Base-by-base conservation (phyloP, 1,140 invertebrate species). In the Lordiphosa stackelbergi region DNA sequence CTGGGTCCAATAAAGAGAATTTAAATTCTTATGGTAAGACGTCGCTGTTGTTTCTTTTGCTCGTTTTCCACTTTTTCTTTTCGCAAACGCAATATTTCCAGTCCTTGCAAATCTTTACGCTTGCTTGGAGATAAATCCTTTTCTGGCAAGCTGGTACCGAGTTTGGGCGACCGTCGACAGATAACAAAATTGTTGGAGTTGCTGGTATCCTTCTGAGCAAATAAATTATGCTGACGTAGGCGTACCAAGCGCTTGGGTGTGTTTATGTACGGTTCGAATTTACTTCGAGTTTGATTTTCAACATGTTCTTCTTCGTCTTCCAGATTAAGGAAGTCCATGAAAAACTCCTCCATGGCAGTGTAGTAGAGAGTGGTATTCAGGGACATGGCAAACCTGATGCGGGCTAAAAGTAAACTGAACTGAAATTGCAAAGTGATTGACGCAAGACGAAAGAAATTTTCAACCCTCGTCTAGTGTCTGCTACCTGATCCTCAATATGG, bases 331-430 rank as follows among this genome's bases (percentile, higher is more conserved):
- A 81, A 2, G 5, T 79, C 74, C 49, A 55, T 63, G 40, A 79
- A 71, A 57, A 79, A 64, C 6, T 79, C 62, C 1, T 83, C 75
- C 16, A 81, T 43, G 31, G 75, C 75, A 2, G 54, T 56, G 49
- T 58, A 74, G 45, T 79, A 79, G 1, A 79, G 46, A 10, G 74
- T 79, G 24, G 57, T 36, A 52, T 78, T 69, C 9, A 56, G 53
- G 66, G 74, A 45, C 74, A 79, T 81, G 36, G 52, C 56, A 42
- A 55, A 74, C 70, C 74, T 71, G 75, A 79, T 43, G 75, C 62
- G 63, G 70, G 37, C 62, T 24, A 47, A 55, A 48, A 47, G 10
- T 5, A 19, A 74, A 81, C 74, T 81, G 53, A 66, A 47, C 38
- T 31, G 28, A 31, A 31, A 10, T 7, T 10, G 16, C 16, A 58